Evolutionary conservation across 2,113 vertebrate genomes (phyloP), one percentile per base, ranked within the genome.

Genomic region (Pachypanchax playfairii): DNA sequence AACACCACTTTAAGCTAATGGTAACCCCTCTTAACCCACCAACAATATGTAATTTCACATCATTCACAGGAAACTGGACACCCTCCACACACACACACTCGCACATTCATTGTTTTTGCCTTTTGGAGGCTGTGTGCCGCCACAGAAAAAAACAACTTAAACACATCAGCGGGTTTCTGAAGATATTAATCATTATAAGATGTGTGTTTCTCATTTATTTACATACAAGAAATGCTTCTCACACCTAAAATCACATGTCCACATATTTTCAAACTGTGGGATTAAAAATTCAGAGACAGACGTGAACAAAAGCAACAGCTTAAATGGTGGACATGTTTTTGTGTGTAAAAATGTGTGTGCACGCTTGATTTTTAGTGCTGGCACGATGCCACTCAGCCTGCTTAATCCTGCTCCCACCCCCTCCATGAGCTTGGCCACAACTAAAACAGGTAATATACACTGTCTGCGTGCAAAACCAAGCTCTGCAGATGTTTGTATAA

Each of bases 381-480:
- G 84, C 84, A 71, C 53, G 58, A 62, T 20, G 57, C 59, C 80
- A 84, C 62, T 42, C 73, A 72, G 79, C 58, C 54, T 28, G 78
- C 76, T 71, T 85, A 85, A 84, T 75, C 82, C 74, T 58, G 52
- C 54, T 17, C 56, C 59, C 60, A 44, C 53, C 33, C 41, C 25
- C 44, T 56, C 54, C n/a, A 46, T 42, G 9, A 81, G 86, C 61
- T 80, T 86, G 86, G 81, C 72, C 77, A 81, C 66, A 77, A 80
- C 79, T 79, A 72, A 84, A 85, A 80, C 79, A 84, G 83, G 85
- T 82, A 84, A 85, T 59, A 75, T 74, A 82, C 80, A 79, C 77
- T 52, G 67, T 52, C 58, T 65, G 59, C 66, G 68, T 66, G 59
- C 60, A 78, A 65, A 76, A 61, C 53, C 65, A 62, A 52, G 60